Conservation (phyloP, 2,888 invertebrate species). For the Caenorhabditis sp. region DNA sequence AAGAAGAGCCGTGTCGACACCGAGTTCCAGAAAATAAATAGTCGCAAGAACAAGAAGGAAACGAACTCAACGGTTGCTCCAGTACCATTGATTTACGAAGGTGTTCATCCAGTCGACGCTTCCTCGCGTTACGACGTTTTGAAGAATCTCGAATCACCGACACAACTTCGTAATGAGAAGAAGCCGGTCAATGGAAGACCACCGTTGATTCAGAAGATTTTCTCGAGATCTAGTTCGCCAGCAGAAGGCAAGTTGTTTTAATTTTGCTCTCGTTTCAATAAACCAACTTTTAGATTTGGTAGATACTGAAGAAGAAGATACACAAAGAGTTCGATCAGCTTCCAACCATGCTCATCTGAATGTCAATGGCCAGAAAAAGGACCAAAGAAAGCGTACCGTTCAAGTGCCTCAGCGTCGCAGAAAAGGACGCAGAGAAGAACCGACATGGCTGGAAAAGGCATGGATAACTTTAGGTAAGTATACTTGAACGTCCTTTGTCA, state of each 20-base stretch:
- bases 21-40: conserved; percentile 61
- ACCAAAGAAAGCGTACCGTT: conserved; percentile 37
- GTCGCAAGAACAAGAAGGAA: conserved; percentile 47
- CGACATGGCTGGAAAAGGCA: conserved; percentile 38
- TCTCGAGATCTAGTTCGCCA: conserved; percentile 58
- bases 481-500: background rate
- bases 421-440: conserved; percentile 48
- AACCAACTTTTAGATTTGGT: conserved; percentile 21
- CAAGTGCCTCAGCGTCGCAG: conserved; percentile 47
- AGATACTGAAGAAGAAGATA: conserved; percentile 49
- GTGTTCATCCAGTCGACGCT: conserved; percentile 59
- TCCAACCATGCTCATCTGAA: conserved; percentile 37
- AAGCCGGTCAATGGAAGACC: conserved; percentile 41
- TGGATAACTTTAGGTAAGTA: background rate
- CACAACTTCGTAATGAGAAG: conserved; percentile 38
- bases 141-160: conserved; percentile 56
- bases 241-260: conserved; percentile 8
- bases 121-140: conserved; percentile 69
- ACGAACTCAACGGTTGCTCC: conserved; percentile 12
- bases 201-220: conserved; percentile 57
- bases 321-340: conserved; percentile 20
- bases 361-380: conserved; percentile 40
- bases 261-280: background rate
- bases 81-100: conserved; percentile 37
- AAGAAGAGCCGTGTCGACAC: conserved; percentile 45